These are phyloP conservation scores for Myocastor coypus DNA, from an alignment of 2,113 vertebrate genomes.

Conservation along the genomic window DNA sequence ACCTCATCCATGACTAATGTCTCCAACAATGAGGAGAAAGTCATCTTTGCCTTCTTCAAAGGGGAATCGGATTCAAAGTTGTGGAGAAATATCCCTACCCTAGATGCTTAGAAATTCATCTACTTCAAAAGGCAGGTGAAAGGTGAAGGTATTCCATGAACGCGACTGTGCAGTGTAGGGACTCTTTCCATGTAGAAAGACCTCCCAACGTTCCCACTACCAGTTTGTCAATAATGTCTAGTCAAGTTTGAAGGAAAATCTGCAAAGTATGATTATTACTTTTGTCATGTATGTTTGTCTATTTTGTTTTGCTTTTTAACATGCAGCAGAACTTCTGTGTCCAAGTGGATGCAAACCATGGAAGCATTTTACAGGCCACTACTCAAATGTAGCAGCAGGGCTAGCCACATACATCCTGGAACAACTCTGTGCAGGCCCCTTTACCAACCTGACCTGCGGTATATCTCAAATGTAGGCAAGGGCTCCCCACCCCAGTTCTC, in stretches of 20 bases:
- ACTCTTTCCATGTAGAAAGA: neutral
- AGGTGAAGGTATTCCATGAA: neutral
- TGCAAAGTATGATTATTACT: neutral
- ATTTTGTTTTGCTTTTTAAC: slow-evolving; percentile 37
- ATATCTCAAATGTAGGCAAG: neutral
- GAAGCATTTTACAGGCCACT: neutral
- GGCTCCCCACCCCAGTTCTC: neutral
- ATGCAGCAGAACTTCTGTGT: neutral
- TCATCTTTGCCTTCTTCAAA: neutral
- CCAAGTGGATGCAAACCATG: neutral
- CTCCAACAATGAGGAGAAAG: neutral
- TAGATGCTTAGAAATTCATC: neutral
- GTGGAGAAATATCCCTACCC: neutral
- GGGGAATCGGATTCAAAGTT: neutral
- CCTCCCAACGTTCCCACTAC: neutral
- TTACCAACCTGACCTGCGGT: fast-evolving
- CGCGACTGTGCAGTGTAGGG: neutral
- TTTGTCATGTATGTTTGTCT: neutral
- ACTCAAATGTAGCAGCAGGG: neutral
- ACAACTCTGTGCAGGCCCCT: neutral
- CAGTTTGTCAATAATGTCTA: neutral
- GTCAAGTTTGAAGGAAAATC: neutral
- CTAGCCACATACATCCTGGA: too few species aligned
- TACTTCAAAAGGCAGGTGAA: neutral
- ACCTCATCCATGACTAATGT: neutral